Base-by-base conservation (phyloP, 2,888 invertebrate genomes). In the Clivina fossor region DNA sequence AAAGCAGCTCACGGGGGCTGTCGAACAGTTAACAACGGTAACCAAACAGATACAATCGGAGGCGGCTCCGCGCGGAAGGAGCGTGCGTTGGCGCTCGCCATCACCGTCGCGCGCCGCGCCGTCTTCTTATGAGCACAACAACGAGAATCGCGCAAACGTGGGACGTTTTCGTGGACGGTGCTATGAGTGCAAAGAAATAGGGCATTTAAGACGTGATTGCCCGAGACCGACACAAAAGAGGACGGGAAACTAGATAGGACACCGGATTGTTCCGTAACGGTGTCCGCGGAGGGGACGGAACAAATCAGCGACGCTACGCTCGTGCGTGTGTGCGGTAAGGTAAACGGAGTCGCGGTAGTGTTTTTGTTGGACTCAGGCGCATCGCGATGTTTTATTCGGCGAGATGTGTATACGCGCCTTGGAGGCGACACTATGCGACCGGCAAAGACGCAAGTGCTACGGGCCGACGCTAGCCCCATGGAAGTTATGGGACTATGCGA, bases 351-450 rank as follows among this genome's bases (percentile, higher is more conserved):
- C 1, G 9, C 16, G 13, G 2, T 16, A 15, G 18, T 5, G 16
- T 37, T 37, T 37, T 37, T 37, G 16, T 16, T 37, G 18, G 37
- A 37, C 37, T 16, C 37, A 13, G 37, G 37, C 18, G 37, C 37
- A 7, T 26, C 26, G 26, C 26, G 26, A 26, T 26, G 26, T 8
- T 8, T 26, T 26, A 26, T 26, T 26, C 26, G 26, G 7, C 26
- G 26, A 5, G 26, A 26, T 26, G 7, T 26, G 8, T 26, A 8
- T 5, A 8, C 5, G 8, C 26, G 26, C 5, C 7, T 26, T 15
- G 37, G 37, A 13, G 18, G 15, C 18, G 37, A n/a, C n/a, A n/a
- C n/a, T n/a, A n/a, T n/a, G n/a, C n/a, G n/a, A n/a, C n/a, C n/a
- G n/a, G n/a, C n/a, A n/a, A n/a, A n/a, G n/a, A n/a, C n/a, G n/a